Evolutionary conservation across 2,113 vertebrate species (phyloP).

Genomic region (Ciconia boyciana): DNA sequence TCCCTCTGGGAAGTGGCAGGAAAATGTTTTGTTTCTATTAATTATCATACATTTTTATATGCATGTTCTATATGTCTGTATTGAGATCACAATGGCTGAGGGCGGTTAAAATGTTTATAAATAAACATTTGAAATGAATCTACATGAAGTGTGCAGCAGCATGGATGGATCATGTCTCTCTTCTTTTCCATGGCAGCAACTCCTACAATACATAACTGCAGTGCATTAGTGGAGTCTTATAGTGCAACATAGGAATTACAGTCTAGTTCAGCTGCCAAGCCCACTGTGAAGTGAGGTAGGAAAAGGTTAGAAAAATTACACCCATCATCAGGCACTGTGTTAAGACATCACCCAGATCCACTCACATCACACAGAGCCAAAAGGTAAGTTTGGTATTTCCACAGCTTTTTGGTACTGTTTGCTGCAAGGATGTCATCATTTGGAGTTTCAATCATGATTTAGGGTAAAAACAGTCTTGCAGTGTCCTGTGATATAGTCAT

Average conservation of each 20-base stretch:
- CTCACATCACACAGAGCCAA: background rate
- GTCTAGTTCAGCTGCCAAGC: background rate
- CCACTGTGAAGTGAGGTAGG: background rate
- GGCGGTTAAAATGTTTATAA: background rate
- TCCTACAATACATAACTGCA: background rate
- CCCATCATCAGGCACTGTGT: background rate
- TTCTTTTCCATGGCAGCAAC: background rate
- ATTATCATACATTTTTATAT: background rate
- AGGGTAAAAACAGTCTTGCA: background rate
- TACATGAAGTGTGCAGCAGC: background rate
- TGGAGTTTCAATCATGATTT: background rate
- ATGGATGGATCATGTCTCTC: background rate
- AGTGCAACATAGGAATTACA: background rate
- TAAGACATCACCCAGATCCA: background rate
- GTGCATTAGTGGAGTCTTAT: background rate
- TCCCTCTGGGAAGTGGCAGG: background rate
- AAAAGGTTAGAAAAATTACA: background rate
- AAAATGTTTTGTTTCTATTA: fast-evolving
- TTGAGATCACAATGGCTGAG: background rate
- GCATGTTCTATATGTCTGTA: background rate
- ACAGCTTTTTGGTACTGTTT: background rate
- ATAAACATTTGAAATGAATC: background rate
- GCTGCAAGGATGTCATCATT: background rate
- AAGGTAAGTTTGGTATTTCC: background rate
- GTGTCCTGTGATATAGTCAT: background rate